A percentile compares a stretch with the other conserved stretches of the same genome.
Evolutionary conservation across 2,797 vertebrate genomes (phyloP).

Genomic region (Sparidentex hasta): DNA sequence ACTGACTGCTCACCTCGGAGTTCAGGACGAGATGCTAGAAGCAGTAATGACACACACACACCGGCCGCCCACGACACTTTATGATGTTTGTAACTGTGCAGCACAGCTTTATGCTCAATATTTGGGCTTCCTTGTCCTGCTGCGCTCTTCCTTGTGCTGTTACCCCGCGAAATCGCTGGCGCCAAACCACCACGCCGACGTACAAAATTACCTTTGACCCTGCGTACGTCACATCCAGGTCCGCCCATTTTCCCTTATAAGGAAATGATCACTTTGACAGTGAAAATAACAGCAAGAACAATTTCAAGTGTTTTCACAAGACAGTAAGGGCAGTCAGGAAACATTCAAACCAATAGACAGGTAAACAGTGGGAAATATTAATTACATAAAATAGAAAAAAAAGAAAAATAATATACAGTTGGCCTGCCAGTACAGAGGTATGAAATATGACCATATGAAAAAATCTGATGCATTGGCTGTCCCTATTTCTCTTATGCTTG

Average conservation of each 20-base stretch:
- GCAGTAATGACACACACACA: not conserved
- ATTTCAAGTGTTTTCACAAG: no score
- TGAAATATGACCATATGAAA: no score
- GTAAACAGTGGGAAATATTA: no score
- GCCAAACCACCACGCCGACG: slow-evolving; percentile 85
- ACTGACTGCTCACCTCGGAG: slow-evolving; percentile 65
- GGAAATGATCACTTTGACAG: not conserved
- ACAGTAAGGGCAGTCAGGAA: no score
- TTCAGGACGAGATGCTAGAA: slow-evolving; percentile 22
- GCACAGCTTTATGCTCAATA: accelerated
- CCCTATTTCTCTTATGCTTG: no score
- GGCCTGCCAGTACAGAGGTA: no score
- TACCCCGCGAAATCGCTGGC: slow-evolving; percentile 87
- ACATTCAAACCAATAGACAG: no score
- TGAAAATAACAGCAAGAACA: no score
- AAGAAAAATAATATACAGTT: no score
- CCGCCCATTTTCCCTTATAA: slow-evolving; percentile 57
- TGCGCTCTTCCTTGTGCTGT: not conserved
- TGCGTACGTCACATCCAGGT: slow-evolving; percentile 43
- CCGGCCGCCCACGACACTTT: no score
- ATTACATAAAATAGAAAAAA: no score
- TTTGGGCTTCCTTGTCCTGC: not conserved
- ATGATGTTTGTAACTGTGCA: accelerated
- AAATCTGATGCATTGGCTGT: no score
- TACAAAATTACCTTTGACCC: slow-evolving; percentile 84